Percentiles rank a stretch among this genome's conserved stretches.
These are phyloP conservation scores for Notocelia uddmanniana DNA, from an alignment of 2,888 invertebrate species.

Conservation along the genomic window DNA sequence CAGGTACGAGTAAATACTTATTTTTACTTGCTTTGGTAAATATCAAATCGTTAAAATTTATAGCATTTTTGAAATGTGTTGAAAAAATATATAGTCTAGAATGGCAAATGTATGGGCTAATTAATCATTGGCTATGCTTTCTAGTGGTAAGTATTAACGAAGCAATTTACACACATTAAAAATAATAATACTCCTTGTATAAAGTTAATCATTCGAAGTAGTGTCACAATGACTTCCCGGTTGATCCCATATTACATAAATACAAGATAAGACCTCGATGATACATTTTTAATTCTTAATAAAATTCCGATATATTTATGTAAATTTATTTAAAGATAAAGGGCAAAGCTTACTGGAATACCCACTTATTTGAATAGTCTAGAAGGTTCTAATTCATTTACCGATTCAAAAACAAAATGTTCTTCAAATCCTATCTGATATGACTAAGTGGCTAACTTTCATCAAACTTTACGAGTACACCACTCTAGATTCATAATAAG, in stretches of 20 bases:
- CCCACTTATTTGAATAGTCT: conserved; percentile 6
- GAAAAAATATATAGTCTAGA: background rate
- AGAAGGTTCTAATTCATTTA: conserved; percentile 6
- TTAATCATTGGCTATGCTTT: background rate
- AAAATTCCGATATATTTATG: conserved; percentile 1
- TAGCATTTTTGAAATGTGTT: background rate
- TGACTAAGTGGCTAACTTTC: conserved; percentile 23
- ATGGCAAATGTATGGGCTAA: background rate
- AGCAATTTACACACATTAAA: background rate
- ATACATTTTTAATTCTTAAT: background rate
- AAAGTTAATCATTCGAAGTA: background rate
- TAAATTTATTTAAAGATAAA: background rate
- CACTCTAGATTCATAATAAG: background rate
- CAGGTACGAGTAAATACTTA: conserved; percentile 4
- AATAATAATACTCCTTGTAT: background rate
- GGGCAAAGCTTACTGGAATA: conserved; percentile 2
- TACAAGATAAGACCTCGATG: background rate
- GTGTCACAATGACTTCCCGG: background rate
- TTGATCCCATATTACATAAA: background rate
- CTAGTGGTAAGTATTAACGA: background rate
- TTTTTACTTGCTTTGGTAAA: conserved; percentile 16
- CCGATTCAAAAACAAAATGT: background rate
- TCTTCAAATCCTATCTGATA: conserved; percentile 14
- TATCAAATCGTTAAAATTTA: background rate
- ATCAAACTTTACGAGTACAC: conserved; percentile 13